Evolutionary conservation across 1,140 invertebrate species (phyloP), one percentile per base, ranked within the genome.

Genomic region (Meloidogyne chitwoodi): DNA sequence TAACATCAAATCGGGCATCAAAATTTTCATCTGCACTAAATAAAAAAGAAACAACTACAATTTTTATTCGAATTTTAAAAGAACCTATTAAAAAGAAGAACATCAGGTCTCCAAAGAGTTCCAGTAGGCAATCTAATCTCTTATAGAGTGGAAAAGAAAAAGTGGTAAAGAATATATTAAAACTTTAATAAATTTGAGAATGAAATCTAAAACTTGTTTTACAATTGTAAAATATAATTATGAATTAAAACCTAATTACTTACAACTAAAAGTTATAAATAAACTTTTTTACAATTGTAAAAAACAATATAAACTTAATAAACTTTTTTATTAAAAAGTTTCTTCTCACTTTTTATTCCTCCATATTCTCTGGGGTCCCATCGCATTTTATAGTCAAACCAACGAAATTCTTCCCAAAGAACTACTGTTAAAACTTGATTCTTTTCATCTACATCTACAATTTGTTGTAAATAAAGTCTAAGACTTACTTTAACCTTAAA

Each of bases 381-480:
- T 38, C 62, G 41, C 84, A 84, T 86, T 80, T 84, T 84, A 38
- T 84, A 84, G 34, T 84, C 83, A 44, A 67, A 66, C 83, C 83
- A 84, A 29, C 63, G 81, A 38, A 76, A 84, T 65, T 84, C 80
- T 8, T 74, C 78, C 83, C 83, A 84, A 19, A 84, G 64, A 19
- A 84, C 83, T n/a, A 84, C 61, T 11, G 84, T 86, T n/a, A 84
- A 56, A 48, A 84, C 77, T 76, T 84, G 83, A 75, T 84, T 84
- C 66, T 84, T 84, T 48, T 84, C 83, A 68, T 84, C 83, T 31
- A 98, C 95, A 90, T 98, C 96, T 89, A 99, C 98, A 89, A 99
- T 97, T 92, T 99, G 96, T 92, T 97, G 96, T 87, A 99, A 92
- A 87, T 94, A 96, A 89, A 98, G 92, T 87, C 94, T 94, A 90